Evolutionary conservation across 2,888 invertebrate genomes (phyloP).

Genomic region (Itoplectis maculator): DNA sequence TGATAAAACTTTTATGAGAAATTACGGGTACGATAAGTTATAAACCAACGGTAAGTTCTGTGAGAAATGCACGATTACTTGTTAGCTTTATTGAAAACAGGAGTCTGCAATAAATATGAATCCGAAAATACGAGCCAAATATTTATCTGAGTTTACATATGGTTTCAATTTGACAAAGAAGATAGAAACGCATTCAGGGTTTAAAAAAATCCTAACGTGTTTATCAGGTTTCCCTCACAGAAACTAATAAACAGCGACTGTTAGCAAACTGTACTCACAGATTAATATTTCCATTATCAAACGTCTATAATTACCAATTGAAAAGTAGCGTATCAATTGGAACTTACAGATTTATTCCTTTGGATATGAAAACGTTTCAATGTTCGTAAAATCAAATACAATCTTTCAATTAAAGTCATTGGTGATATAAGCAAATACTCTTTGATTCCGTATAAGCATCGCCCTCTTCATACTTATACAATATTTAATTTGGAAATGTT

Average conservation of each 20-base stretch:
- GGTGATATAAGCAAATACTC: neutral
- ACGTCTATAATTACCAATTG: slow-evolving; percentile 7
- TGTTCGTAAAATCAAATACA: slow-evolving; percentile 6
- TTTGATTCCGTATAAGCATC: slow-evolving; percentile 2
- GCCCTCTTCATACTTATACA: neutral
- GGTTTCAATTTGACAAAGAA: neutral
- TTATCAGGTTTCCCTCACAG: too few relatives aligned
- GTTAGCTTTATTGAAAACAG: neutral
- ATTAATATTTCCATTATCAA: slow-evolving; percentile 3
- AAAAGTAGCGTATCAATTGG: neutral
- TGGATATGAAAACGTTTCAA: slow-evolving; percentile 9
- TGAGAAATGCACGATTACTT: slow-evolving; percentile 2
- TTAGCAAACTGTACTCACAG: neutral
- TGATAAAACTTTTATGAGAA: neutral
- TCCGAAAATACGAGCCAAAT: neutral
- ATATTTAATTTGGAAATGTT: slow-evolving; percentile 8
- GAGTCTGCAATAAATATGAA: neutral
- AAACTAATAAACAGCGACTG: too few relatives aligned
- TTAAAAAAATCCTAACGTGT: neutral
- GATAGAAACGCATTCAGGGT: neutral
- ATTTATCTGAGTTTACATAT: slow-evolving; percentile 2
- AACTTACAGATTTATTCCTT: neutral
- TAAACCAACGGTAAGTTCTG: neutral
- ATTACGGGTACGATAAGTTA: slow-evolving; percentile 10
- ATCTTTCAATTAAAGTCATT: slow-evolving; percentile 2